Percentiles rank a stretch among this genome's conserved stretches.
Evolutionary conservation across 1,140 invertebrate species (phyloP).

Genomic region (Drosophila miranda): DNA sequence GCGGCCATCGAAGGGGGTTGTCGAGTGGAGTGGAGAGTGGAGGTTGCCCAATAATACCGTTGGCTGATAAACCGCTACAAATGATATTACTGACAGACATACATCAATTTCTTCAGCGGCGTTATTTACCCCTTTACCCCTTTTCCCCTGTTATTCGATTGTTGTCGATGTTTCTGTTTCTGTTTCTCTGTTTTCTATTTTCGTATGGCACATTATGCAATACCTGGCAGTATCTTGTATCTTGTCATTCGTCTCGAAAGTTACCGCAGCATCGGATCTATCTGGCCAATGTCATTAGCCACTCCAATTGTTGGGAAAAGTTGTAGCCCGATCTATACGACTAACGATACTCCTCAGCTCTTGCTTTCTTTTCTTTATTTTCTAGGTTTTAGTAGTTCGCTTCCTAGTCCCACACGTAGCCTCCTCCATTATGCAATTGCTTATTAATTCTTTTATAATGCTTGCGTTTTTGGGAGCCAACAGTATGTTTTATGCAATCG

Average conservation of each 20-base stretch:
- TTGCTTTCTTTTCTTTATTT: neutral
- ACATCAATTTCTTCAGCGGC: conserved; percentile 57
- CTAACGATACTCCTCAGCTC: too few species aligned
- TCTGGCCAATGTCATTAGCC: conserved; percentile 45
- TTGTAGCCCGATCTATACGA: too few species aligned
- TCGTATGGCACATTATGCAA: conserved; percentile 69
- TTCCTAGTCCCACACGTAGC: conserved; percentile 55
- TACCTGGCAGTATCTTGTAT: conserved; percentile 32
- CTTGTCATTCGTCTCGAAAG: conserved; percentile 47
- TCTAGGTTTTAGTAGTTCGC: conserved; percentile 23
- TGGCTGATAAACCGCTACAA: conserved; percentile 78
- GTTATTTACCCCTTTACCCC: conserved; percentile 20
- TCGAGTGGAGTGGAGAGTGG: conserved; percentile 44
- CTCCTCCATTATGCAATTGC: conserved; percentile 52
- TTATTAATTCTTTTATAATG: conserved; percentile 69
- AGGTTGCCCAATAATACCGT: conserved; percentile 75
- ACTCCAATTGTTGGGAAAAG: conserved; percentile 3
- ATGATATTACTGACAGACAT: conserved; percentile 60
- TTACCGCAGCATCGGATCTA: conserved; percentile 42
- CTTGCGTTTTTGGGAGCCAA: conserved; percentile 15
- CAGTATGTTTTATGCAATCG: conserved; percentile 38
- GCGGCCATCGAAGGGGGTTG: neutral
- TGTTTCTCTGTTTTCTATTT: conserved; percentile 66
- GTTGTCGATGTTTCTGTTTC: conserved; percentile 23
- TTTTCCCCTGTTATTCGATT: conserved; percentile 21